Evolutionary conservation across 1,140 invertebrate genomes (phyloP).

Genomic region (Diorhabda sublineata): DNA sequence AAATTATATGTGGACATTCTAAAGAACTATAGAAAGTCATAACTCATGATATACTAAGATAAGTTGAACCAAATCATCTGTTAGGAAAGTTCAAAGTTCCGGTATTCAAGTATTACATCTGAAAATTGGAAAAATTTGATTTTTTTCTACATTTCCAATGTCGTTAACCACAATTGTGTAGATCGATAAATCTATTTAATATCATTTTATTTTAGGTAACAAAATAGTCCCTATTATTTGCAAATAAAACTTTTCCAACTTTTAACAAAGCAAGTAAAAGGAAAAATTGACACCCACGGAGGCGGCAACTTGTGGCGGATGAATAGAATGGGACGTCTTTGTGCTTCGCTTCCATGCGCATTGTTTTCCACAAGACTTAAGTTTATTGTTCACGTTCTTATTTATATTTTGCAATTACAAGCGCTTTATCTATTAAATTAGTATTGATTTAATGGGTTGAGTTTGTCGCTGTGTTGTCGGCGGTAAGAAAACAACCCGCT

Average conservation of each 20-base stretch:
- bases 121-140: too few relatives aligned
- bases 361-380: conserved; percentile 24
- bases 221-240: conserved; percentile 6
- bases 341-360: conserved; percentile 21
- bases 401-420: conserved; percentile 33
- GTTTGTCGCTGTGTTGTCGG: conserved; percentile 21
- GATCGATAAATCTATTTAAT: not conserved
- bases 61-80: too few relatives aligned
- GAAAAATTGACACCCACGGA: conserved; percentile 6
- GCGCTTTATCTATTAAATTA: conserved; percentile 30
- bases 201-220: not conserved
- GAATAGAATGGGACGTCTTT: conserved; percentile 15
- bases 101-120: too few relatives aligned
- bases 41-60: too few relatives aligned
- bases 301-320: conserved; percentile 7
- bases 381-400: conserved; percentile 31
- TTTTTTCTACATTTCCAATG: too few relatives aligned
- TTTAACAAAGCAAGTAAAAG: conserved; percentile 9
- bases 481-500: not conserved
- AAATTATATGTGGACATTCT: too few relatives aligned
- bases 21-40: too few relatives aligned
- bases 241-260: conserved; percentile 5
- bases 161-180: too few relatives aligned
- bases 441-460: conserved; percentile 33
- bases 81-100: too few relatives aligned